Percentiles rank a stretch among this genome's conserved stretches.
These are phyloP conservation scores for Mylabris sibirica DNA, from an alignment of 2,888 invertebrate species.

Conservation along the genomic window DNA sequence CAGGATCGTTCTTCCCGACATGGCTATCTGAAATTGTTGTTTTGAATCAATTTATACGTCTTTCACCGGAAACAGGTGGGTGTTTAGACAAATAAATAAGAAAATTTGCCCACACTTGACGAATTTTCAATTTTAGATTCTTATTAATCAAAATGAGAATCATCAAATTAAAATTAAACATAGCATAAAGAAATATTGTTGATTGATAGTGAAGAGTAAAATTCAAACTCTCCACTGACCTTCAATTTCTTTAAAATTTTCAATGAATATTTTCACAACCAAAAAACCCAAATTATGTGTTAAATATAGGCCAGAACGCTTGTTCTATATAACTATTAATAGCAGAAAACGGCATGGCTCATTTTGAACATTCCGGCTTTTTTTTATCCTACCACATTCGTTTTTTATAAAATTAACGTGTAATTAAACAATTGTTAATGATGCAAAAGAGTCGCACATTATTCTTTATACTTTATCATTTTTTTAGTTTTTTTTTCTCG, in stretches of 20 bases:
- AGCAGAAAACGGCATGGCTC: conserved; percentile 37
- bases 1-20: conserved; percentile 56
- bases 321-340: conserved; percentile 45
- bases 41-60: not conserved
- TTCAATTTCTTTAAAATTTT: not conserved
- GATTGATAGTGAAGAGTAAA: not conserved
- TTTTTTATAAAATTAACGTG: too few species aligned
- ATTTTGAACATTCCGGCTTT: conserved; percentile 15
- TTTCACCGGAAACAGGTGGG: not conserved
- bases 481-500: not conserved
- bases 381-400: not conserved
- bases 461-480: not conserved
- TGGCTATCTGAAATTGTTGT: conserved; percentile 26
- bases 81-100: not conserved
- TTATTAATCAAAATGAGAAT: not conserved
- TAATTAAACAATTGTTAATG: not conserved
- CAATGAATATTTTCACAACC: conserved; percentile 7
- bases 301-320: conserved; percentile 45
- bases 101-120: not conserved
- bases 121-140: not conserved
- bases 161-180: not conserved
- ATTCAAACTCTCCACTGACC: not conserved
- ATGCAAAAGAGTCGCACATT: not conserved
- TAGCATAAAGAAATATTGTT: not conserved
- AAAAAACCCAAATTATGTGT: conserved; percentile 40